Evolutionary conservation across 1,140 invertebrate species (phyloP).

Genomic region (Andricus grossulariae): DNA sequence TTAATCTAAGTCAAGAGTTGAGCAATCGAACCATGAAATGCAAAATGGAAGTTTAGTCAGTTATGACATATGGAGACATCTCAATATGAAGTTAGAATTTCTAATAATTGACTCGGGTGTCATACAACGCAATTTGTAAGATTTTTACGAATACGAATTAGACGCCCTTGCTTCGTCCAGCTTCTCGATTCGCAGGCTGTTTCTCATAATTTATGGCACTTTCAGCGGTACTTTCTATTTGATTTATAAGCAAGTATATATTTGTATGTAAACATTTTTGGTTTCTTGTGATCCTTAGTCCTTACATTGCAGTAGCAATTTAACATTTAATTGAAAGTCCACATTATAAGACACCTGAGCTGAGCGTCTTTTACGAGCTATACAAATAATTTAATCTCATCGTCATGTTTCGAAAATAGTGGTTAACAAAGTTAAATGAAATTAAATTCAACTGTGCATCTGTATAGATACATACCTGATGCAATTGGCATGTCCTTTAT

Average conservation of each 20-base stretch:
- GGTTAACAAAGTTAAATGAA: slow-evolving; percentile 13
- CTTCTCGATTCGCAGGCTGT: slow-evolving; percentile 2
- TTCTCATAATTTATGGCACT: slow-evolving; percentile 18
- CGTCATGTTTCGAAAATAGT: slow-evolving; percentile 26
- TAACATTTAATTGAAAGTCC: slow-evolving; percentile 19
- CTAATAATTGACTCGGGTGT: no score
- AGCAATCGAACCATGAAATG: no score
- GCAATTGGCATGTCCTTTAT: no score
- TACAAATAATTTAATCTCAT: slow-evolving; percentile 16
- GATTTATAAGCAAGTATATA: slow-evolving; percentile 6
- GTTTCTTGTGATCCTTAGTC: neutral
- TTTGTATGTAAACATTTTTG: neutral
- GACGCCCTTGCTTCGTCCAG: no score
- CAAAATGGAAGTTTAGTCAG: no score
- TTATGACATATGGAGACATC: no score
- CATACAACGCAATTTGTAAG: no score
- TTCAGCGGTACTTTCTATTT: slow-evolving; percentile 11
- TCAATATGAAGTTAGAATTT: no score
- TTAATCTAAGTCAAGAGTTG: no score
- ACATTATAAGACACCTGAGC: slow-evolving; percentile 2
- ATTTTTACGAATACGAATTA: no score
- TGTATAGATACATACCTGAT: neutral
- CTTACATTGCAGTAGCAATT: neutral
- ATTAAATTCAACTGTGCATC: neutral
- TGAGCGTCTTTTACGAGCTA: neutral